Conservation (phyloP, 1,140 invertebrate species). For the Elymnias hypermnestra region DNA sequence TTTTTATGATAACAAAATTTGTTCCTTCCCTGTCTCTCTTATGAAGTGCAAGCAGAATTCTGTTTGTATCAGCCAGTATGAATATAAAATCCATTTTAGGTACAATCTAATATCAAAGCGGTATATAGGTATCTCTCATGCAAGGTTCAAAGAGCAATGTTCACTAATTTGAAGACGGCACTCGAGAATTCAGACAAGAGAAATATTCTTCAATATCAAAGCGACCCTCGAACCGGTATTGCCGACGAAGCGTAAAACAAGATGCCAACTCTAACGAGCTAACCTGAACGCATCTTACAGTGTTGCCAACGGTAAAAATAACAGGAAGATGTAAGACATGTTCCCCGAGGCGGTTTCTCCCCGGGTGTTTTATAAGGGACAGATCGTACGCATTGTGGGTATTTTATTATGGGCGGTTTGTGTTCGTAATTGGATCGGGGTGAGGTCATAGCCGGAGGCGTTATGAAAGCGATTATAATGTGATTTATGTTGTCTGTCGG, state of each 20-base stretch:
- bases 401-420: constrained; percentile 35
- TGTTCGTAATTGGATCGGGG: constrained; percentile 47
- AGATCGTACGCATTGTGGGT: constrained; percentile 10
- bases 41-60: no score
- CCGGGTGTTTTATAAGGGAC: constrained; percentile 22
- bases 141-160: constrained; percentile 31
- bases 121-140: constrained; percentile 8
- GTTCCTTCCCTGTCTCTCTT: no score
- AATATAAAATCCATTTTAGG: no score
- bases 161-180: constrained; percentile 57
- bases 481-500: constrained; percentile 52
- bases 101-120: constrained; percentile 18
- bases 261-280: constrained; percentile 53
- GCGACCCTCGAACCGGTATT: constrained; percentile 37
- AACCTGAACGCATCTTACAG: constrained; percentile 44
- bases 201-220: constrained; percentile 53
- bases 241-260: constrained; percentile 45
- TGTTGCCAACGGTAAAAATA: constrained; percentile 45
- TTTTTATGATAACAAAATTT: no score
- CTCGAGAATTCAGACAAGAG: constrained; percentile 50
- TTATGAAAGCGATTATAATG: constrained; percentile 37
- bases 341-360: constrained; percentile 30
- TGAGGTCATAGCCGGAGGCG: constrained; percentile 38
- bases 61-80: no score
- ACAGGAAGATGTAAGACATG: constrained; percentile 31